Base-by-base conservation (phyloP, 2,797 vertebrate species). In the Trichosurus vulpecula region DNA sequence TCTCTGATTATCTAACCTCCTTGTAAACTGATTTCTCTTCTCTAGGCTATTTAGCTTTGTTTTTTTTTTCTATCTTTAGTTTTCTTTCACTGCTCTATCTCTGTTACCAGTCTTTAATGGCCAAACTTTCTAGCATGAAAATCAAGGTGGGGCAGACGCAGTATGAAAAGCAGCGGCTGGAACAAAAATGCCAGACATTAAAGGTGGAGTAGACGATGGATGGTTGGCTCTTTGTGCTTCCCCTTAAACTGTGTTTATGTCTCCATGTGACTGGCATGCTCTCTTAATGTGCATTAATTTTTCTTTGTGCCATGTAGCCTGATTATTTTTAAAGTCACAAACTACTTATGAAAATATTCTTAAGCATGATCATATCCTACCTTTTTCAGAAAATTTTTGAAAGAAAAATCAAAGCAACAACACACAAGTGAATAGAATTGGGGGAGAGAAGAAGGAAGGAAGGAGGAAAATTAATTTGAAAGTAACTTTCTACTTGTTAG, bases 61-160 rank as follows among this genome's bases (percentile, higher is more conserved):
- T 98, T 97, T 97, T 98, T 98, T 98, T 98, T 98, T 99, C 98
- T 99, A 96, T 97, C 98, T 98, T 98, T 98, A 98, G 97, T 98
- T 98, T 97, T 98, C 98, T 98, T 98, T 99, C 97, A 98, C 96
- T 97, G 96, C 98, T 98, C 98, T 99, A 97, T 99, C 98, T 99
- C 98, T 98, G 96, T 99, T 98, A 97, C 99, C 99, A 99, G 99
- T 99, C 99, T 96, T 98, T 99, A 99, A 99, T 99, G 99, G 99
- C 99, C 98, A 99, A 99, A 98, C 99, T 99, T 98, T 99, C 99
- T 99, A 99, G 99, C 99, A 99, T 99, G 99, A 99, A 99, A 99
- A 99, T 99, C 99, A 99, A 99, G 99, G 99, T 99, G 99, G 99
- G 99, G 98, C 99, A 99, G 99, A 99, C 99, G 99, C 99, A 99